Conservation (phyloP, 2,797 vertebrate genomes). For the Labroides dimidiatus region DNA sequence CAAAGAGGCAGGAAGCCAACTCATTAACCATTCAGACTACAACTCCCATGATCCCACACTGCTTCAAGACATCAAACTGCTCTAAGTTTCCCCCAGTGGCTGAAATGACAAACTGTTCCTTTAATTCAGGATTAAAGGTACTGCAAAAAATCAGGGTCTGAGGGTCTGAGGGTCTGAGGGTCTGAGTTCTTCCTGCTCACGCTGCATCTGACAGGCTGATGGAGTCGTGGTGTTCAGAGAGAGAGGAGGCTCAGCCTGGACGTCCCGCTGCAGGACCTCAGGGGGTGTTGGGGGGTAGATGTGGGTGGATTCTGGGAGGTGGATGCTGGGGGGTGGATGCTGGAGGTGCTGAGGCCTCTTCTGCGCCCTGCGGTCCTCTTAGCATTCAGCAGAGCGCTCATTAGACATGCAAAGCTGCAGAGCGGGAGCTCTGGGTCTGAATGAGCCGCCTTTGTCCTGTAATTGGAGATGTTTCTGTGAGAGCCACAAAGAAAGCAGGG, state of each 20-base stretch:
- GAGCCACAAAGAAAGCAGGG: slow-evolving; percentile 73
- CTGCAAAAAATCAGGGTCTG: too few relatives aligned
- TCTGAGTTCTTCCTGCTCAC: too few relatives aligned
- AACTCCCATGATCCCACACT: too few relatives aligned
- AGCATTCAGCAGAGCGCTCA: slow-evolving; percentile 74
- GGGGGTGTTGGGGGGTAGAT: neutral
- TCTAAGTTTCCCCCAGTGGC: too few relatives aligned
- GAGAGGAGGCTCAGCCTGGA: slow-evolving; percentile 9
- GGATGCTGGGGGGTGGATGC: neutral
- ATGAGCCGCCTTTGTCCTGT: slow-evolving; percentile 91
- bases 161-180: too few relatives aligned
- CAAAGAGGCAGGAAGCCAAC: too few relatives aligned
- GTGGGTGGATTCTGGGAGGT: neutral
- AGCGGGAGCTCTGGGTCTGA: slow-evolving; percentile 82
- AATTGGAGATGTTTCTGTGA: slow-evolving; percentile 88
- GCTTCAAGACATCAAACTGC: too few relatives aligned
- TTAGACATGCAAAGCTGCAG: slow-evolving; percentile 86
- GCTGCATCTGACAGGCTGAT: too few relatives aligned
- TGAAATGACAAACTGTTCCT: too few relatives aligned
- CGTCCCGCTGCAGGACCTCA: slow-evolving; percentile 2
- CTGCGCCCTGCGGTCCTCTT: slow-evolving; percentile 54
- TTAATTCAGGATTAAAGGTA: too few relatives aligned
- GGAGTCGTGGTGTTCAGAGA: too few relatives aligned
- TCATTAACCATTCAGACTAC: too few relatives aligned
- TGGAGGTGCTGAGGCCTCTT: slow-evolving; percentile 38